These are phyloP conservation scores for Olivierus martensii DNA, from an alignment of 1,140 invertebrate genomes.

Conservation along the genomic window DNA sequence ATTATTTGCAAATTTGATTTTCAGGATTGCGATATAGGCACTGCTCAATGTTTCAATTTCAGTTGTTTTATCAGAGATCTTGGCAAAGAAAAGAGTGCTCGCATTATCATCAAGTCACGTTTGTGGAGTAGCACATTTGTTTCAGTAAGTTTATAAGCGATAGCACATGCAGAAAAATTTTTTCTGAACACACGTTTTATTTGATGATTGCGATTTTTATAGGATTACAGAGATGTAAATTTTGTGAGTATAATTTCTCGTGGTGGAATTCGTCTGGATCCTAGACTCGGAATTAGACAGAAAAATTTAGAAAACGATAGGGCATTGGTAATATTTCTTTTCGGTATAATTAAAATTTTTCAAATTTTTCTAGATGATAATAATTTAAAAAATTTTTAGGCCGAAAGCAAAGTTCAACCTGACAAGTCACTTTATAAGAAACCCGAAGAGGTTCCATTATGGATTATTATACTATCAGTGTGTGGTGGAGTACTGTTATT, in stretches of 20 bases:
- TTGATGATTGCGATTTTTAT: background rate
- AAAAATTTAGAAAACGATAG: slow-evolving; percentile 23
- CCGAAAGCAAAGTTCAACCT: slow-evolving; percentile 63
- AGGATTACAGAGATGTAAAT: slow-evolving; percentile 69
- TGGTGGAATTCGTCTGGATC: slow-evolving; percentile 53
- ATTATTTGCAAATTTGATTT: no score
- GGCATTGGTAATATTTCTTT: background rate
- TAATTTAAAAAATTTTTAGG: no score
- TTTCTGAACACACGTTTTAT: no score
- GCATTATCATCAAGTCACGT: slow-evolving; percentile 59
- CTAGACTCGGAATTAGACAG: slow-evolving; percentile 53
- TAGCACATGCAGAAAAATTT: no score
- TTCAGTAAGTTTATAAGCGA: slow-evolving; percentile 19
- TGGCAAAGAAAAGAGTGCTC: slow-evolving; percentile 51
- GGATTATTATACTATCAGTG: slow-evolving; percentile 67
- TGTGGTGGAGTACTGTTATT: slow-evolving; percentile 62
- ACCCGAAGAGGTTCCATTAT: slow-evolving; percentile 53
- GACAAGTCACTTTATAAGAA: slow-evolving; percentile 49
- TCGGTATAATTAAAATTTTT: no score
- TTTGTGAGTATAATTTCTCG: slow-evolving; percentile 62
- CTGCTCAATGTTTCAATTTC: slow-evolving; percentile 75
- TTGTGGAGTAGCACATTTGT: slow-evolving; percentile 77
- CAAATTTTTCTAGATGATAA: no score
- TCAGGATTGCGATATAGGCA: slow-evolving; percentile 59
- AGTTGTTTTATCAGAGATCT: slow-evolving; percentile 62